Base-by-base conservation (phyloP, 2,797 vertebrate species). In the Phalloptychus januarius region DNA sequence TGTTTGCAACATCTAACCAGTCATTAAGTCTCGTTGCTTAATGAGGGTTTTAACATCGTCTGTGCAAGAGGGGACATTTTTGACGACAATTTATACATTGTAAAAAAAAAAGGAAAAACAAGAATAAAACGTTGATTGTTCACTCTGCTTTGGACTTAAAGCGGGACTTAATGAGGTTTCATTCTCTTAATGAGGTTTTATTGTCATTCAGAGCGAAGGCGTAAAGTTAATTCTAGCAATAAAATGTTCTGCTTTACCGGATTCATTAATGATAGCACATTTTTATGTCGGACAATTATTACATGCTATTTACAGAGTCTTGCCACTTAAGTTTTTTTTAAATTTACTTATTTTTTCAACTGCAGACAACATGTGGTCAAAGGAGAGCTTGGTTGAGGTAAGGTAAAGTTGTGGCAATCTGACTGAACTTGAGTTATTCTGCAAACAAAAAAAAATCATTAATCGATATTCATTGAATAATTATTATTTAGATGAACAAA, bases 21-120 rank as follows among this genome's bases (percentile, higher is more conserved):
- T 76, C 48, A 63, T 46, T 78, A 74, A 7, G 80, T 89, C 88
- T 90, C 93, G 92, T 93, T 89, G 46, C 54, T 46, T 74, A 11
- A 63, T 10, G 74, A 78, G 86, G 88, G 86, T 93, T 94, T 93
- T 92, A 92, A 93, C 89, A 89, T 87, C 87, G 80, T 84, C 58
- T 89, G 84, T 90, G 90, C 88, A 86, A 88, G 79, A 86, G 85
- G 84, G 79, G 81, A 54, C 86, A 87, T 50, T 83, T 78, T 83
- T 65, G 46, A 20, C 46, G 2, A 50, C 7, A 23, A 50, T 23
- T 18, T 50, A 0, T 7, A 2, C 48, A 3, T 50, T 18, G 7
- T 50, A 23, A 7, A 48, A 20, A 48, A 2, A 7, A 7, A 18
- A 48, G n/a, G n/a, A n/a, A 7, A 18, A 48, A 48, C 2, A 20